Conservation (phyloP, 2,797 vertebrate genomes). For the Tadarida brasiliensis region DNA sequence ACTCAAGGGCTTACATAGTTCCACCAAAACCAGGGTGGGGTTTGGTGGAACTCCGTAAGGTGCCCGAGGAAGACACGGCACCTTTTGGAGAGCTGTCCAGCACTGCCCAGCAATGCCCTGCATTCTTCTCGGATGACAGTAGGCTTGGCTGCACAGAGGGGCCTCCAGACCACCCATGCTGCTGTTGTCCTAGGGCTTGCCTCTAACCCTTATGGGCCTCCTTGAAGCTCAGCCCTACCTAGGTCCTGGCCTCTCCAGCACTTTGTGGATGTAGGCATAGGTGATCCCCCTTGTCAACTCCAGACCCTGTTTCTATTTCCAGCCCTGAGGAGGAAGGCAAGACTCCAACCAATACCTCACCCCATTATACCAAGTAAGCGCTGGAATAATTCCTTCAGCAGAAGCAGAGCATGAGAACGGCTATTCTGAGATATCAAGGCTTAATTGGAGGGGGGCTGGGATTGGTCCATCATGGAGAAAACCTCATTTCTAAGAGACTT, state of each 20-base stretch:
- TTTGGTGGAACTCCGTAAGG: background rate
- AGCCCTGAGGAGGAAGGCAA: background rate
- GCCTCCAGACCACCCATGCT: background rate
- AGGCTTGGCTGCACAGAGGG: background rate
- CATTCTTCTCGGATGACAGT: background rate
- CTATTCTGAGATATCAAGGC: background rate
- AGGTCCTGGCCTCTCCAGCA: background rate
- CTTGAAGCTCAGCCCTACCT: background rate
- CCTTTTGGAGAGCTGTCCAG: background rate
- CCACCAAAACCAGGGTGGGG: background rate
- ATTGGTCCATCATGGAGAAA: background rate
- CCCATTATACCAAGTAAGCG: background rate
- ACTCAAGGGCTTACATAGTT: background rate
- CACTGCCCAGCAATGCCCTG: fast-evolving
- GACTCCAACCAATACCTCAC: background rate
- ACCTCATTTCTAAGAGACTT: background rate
- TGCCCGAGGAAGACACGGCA: background rate
- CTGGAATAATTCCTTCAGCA: background rate
- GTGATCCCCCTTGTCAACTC: background rate
- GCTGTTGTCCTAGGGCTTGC: background rate
- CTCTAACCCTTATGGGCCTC: background rate
- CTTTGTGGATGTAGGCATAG: too few relatives aligned
- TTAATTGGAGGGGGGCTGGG: background rate
- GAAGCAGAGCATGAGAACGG: background rate
- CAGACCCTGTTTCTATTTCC: background rate